These are phyloP conservation scores for Sebastes trivittatus DNA, from an alignment of 2,797 vertebrate species.

Conservation along the genomic window DNA sequence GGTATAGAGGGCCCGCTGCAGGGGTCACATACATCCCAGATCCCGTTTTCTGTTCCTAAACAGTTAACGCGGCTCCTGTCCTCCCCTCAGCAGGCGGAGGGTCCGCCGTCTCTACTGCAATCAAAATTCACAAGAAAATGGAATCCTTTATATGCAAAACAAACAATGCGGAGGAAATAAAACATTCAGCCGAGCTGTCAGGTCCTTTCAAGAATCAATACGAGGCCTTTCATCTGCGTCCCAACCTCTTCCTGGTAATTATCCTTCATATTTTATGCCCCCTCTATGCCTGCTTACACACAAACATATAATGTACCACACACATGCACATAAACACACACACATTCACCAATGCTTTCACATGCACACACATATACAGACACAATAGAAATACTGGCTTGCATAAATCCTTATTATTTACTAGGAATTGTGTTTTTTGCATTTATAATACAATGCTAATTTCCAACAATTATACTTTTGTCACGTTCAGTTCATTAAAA, in stretches of 20 bases:
- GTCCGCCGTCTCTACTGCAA: conserved; percentile 70
- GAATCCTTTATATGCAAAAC: conserved; percentile 85
- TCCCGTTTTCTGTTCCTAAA: conserved; percentile 50
- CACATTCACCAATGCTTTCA: background rate
- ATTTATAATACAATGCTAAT: background rate
- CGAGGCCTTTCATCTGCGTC: conserved; percentile 82
- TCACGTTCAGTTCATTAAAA: background rate
- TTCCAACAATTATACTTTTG: background rate
- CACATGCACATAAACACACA: background rate
- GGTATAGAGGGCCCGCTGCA: conserved; percentile 20
- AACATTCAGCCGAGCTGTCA: conserved; percentile 85
- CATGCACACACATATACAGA: conserved; percentile 11
- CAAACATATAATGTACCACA: conserved; percentile 11
- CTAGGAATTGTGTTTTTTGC: background rate
- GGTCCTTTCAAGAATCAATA: conserved; percentile 85
- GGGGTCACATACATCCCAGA: conserved; percentile 50
- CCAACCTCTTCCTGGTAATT: conserved; percentile 86
- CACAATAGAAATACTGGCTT: conserved; percentile 23
- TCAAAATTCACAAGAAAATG: conserved; percentile 83
- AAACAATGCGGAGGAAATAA: conserved; percentile 84
- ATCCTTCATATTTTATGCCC: conserved; percentile 84
- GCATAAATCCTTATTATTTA: conserved; percentile 16
- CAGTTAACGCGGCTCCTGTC: conserved; percentile 52
- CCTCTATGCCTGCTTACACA: conserved; percentile 67
- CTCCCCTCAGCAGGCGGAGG: conserved; percentile 57